Percentiles rank a stretch among this genome's conserved stretches.
These are phyloP conservation scores for Gnathonemus longibarbis DNA, from an alignment of 2,113 vertebrate species.

Conservation along the genomic window DNA sequence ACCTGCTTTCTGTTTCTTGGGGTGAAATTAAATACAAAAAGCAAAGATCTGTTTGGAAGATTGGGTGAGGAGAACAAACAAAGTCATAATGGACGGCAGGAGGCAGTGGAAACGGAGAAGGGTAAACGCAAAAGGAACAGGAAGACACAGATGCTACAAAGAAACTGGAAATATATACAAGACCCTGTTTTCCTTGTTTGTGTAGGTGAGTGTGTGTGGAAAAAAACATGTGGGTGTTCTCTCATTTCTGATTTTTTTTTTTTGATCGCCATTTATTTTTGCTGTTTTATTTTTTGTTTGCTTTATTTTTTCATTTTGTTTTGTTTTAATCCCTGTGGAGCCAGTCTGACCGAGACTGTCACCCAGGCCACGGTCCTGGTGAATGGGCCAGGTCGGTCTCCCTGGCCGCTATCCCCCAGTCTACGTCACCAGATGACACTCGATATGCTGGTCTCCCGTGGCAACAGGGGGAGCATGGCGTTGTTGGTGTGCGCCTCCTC, in stretches of 20 bases:
- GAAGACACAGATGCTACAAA: constrained; percentile 98
- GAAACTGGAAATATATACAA: constrained; percentile 95
- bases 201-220: constrained; percentile 33
- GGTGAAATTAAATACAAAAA: constrained; percentile 51
- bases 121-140: constrained; percentile 66
- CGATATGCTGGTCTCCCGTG: constrained; percentile 97
- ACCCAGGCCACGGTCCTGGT: constrained; percentile 36
- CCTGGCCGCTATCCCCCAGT: constrained; percentile 39
- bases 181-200: constrained; percentile 96
- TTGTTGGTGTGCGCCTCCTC: constrained; percentile 97
- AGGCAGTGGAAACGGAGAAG: constrained; percentile 69
- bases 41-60: constrained; percentile 63
- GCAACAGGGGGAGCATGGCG: constrained; percentile 92
- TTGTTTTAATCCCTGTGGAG: constrained; percentile 51
- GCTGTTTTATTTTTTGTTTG: constrained; percentile 12
- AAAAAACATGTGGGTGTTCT: constrained; percentile 38
- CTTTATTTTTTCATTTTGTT: neutral
- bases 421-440: constrained; percentile 95
- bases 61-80: constrained; percentile 85
- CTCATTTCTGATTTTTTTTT: constrained; percentile 46
- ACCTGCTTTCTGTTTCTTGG: constrained; percentile 62
- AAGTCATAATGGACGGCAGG: constrained; percentile 72
- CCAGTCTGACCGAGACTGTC: constrained; percentile 78
- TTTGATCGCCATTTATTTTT: constrained; percentile 33
- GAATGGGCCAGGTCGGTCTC: constrained; percentile 52